Percentiles rank a stretch among this genome's conserved stretches.
Conservation (phyloP, 2,113 vertebrate genomes). For the Mola mola region DNA sequence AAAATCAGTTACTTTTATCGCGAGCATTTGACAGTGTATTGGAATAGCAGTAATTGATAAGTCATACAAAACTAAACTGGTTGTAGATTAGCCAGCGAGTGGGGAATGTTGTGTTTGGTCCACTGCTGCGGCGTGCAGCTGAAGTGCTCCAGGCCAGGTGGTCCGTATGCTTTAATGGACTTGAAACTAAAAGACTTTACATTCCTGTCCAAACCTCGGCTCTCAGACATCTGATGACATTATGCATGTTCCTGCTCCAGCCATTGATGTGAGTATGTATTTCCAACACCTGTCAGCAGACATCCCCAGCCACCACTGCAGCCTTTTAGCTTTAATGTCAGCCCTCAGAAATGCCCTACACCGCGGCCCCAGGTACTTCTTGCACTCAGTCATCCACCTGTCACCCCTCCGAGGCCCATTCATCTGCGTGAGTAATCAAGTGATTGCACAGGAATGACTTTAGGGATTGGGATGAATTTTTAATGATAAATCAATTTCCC, state of each 20-base stretch:
- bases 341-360: constrained; percentile 46
- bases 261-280: constrained; percentile 34
- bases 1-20: too few species aligned
- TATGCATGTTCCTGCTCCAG: constrained; percentile 6
- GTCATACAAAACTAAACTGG: too few species aligned
- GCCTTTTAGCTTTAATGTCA: constrained; percentile 33
- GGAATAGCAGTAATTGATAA: too few species aligned
- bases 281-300: constrained; percentile 16
- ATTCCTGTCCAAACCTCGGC: constrained; percentile 10
- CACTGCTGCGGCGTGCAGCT: too few species aligned
- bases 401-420: constrained; percentile 20
- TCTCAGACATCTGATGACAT: constrained; percentile 25
- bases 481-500: constrained; percentile 72
- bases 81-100: too few species aligned
- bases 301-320: constrained; percentile 17
- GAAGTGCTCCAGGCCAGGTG: too few species aligned
- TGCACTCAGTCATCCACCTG: background rate
- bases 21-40: too few species aligned
- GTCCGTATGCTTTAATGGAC: too few species aligned
- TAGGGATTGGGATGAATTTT: constrained; percentile 61
- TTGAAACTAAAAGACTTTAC: constrained; percentile 2
- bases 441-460: constrained; percentile 63
- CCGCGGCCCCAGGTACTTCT: constrained; percentile 35
- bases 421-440: constrained; percentile 62
- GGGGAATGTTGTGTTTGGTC: too few species aligned